These are phyloP conservation scores for Lordiphosa andalusiaca DNA, from an alignment of 2,888 invertebrate genomes.

Conservation along the genomic window DNA sequence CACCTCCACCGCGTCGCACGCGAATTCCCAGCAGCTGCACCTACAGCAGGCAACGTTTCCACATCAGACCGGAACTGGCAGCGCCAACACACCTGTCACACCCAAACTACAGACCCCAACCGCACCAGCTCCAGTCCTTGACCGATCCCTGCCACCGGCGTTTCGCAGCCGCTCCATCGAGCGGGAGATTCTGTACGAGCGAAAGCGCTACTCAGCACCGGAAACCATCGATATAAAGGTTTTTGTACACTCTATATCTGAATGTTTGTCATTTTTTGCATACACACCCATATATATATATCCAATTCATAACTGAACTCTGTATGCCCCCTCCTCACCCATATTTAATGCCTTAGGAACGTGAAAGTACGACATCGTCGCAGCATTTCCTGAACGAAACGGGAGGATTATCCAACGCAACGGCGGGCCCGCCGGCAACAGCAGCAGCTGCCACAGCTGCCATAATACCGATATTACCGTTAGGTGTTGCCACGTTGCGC, in stretches of 20 bases:
- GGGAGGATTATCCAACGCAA: slow-evolving; percentile 65
- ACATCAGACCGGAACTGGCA: slow-evolving; percentile 53
- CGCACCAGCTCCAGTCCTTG: slow-evolving; percentile 25
- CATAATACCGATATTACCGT: slow-evolving; percentile 80
- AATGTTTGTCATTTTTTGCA: slow-evolving; percentile 1
- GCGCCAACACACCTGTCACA: slow-evolving; percentile 66
- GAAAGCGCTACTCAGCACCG: slow-evolving; percentile 77
- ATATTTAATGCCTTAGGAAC: slow-evolving; percentile 61
- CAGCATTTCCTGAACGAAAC: slow-evolving; percentile 41
- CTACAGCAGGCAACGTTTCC: slow-evolving; percentile 35
- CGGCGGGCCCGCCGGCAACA: slow-evolving; percentile 81
- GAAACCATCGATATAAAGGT: slow-evolving; percentile 77
- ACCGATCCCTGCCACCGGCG: slow-evolving; percentile 77
- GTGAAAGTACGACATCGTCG: slow-evolving; percentile 79
- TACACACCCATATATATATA: no score
- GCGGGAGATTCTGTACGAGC: slow-evolving; percentile 76
- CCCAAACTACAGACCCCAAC: slow-evolving; percentile 72
- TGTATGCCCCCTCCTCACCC: background rate
- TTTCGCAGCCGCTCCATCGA: slow-evolving; percentile 79
- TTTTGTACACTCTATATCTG: slow-evolving; percentile 21
- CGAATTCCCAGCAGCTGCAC: slow-evolving; percentile 40
- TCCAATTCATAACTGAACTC: slow-evolving; percentile 2
- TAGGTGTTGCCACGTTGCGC: slow-evolving; percentile 80
- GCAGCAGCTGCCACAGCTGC: slow-evolving; percentile 81
- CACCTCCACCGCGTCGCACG: slow-evolving; percentile 34